Evolutionary conservation across 2,113 vertebrate genomes (phyloP).

Genomic region (Megaceryle torquata): DNA sequence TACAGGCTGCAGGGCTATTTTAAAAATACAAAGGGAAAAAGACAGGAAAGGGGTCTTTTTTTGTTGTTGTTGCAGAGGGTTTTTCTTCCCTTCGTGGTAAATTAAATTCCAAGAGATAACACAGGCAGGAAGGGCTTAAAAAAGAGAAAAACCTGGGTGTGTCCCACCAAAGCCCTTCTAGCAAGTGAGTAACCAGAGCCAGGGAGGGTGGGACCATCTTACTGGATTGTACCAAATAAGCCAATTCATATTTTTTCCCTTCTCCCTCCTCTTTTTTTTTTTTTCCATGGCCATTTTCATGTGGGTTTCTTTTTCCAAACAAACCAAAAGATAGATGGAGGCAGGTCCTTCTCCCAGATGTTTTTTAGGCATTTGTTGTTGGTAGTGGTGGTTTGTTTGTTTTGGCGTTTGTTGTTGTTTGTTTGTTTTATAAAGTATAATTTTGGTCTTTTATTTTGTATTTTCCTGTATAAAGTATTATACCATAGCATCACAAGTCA

Average conservation of each 20-base stretch:
- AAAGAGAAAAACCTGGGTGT: slow-evolving; percentile 27
- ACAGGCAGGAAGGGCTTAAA: slow-evolving; percentile 8
- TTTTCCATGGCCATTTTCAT: neutral
- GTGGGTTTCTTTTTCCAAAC: neutral
- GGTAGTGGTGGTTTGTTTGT: too few relatives aligned
- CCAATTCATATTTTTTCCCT: neutral
- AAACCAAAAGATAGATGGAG: neutral
- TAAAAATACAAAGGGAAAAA: neutral
- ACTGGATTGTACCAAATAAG: neutral
- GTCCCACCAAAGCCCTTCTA: neutral
- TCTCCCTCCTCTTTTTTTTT: neutral
- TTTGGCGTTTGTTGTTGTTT: too few relatives aligned
- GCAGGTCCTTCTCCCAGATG: neutral
- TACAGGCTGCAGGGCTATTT: neutral
- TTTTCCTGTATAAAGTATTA: neutral
- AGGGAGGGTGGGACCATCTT: neutral
- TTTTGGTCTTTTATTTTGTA: neutral
- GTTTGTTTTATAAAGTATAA: neutral
- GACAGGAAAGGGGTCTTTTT: neutral
- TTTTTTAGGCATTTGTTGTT: neutral
- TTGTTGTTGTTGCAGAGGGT: neutral
- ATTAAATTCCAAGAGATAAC: slow-evolving; percentile 28
- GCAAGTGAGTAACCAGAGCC: neutral
- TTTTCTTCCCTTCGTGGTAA: neutral
- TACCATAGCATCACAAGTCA: neutral